Percentiles rank a stretch among this genome's conserved stretches.
These are phyloP conservation scores for Drosophila nebulosa DNA, from an alignment of 1,140 invertebrate genomes.

Conservation along the genomic window DNA sequence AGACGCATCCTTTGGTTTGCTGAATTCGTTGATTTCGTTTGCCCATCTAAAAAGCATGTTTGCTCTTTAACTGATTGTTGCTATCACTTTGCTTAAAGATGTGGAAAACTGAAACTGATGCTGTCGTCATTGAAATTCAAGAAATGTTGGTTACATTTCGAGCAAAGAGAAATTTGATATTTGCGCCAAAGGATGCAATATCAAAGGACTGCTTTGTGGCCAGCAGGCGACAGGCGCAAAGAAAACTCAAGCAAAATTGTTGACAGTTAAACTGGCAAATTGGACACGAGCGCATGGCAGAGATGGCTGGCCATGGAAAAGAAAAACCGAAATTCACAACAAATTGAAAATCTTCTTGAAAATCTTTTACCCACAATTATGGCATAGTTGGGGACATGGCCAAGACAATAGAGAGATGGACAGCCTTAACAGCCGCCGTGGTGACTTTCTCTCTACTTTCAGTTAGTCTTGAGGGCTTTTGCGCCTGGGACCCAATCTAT, in stretches of 20 bases:
- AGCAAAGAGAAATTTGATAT: constrained; percentile 63
- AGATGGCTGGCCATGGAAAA: constrained; percentile 12
- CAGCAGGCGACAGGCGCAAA: constrained; percentile 33
- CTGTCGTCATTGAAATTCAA: constrained; percentile 22
- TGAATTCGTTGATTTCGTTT: constrained; percentile 31
- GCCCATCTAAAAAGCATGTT: constrained; percentile 33
- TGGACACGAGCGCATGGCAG: constrained; percentile 44
- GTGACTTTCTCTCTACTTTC: constrained; percentile 67
- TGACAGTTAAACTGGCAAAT: constrained; percentile 71
- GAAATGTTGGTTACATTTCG: constrained; percentile 44
- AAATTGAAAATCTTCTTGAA: no score
- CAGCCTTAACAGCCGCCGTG: constrained; percentile 57
- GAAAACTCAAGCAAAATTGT: constrained; percentile 43
- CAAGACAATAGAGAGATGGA: background rate
- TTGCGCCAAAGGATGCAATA: constrained; percentile 73
- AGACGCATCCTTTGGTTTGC: constrained; percentile 14
- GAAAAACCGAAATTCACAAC: constrained; percentile 1
- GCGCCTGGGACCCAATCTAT: background rate
- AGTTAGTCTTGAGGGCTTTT: constrained; percentile 27
- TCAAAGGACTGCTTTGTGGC: constrained; percentile 72
- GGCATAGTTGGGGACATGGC: constrained; percentile 24
- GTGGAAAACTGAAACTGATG: constrained; percentile 11
- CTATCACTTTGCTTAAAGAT: constrained; percentile 47
- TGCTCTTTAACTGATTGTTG: constrained; percentile 47
- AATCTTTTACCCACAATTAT: constrained; percentile 9